Percentiles rank a stretch among this genome's conserved stretches.
Conservation (phyloP, 2,113 vertebrate genomes). For the Scalopus aquaticus region DNA sequence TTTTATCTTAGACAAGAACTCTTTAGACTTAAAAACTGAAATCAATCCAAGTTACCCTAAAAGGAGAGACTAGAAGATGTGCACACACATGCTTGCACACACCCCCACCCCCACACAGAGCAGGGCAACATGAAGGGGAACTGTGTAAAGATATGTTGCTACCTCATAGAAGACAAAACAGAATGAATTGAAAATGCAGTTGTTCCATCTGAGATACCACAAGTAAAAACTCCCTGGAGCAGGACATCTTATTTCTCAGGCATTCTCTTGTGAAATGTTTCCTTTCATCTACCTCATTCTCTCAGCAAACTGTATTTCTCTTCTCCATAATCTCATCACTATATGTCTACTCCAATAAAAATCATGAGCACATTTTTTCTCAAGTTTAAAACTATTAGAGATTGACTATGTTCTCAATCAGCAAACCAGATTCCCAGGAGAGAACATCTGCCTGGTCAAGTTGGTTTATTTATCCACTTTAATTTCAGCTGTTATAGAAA, state of each 20-base stretch:
- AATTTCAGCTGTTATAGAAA: background rate
- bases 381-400: background rate
- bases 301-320: background rate
- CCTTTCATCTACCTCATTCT: background rate
- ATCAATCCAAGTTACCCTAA: background rate
- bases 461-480: background rate
- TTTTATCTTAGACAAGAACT: background rate
- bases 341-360: background rate
- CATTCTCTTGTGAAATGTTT: background rate
- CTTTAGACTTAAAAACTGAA: background rate
- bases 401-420: background rate
- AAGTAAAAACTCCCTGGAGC: background rate
- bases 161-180: background rate
- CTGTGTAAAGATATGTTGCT: background rate
- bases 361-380: background rate
- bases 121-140: background rate
- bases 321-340: constrained; percentile 21
- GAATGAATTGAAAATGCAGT: background rate
- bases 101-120: background rate
- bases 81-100: background rate
- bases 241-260: background rate
- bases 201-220: background rate
- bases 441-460: background rate
- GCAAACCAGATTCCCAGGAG: background rate
- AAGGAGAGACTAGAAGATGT: background rate